These are phyloP conservation scores for Amniataba percoides DNA, from an alignment of 2,797 vertebrate genomes.

Conservation along the genomic window DNA sequence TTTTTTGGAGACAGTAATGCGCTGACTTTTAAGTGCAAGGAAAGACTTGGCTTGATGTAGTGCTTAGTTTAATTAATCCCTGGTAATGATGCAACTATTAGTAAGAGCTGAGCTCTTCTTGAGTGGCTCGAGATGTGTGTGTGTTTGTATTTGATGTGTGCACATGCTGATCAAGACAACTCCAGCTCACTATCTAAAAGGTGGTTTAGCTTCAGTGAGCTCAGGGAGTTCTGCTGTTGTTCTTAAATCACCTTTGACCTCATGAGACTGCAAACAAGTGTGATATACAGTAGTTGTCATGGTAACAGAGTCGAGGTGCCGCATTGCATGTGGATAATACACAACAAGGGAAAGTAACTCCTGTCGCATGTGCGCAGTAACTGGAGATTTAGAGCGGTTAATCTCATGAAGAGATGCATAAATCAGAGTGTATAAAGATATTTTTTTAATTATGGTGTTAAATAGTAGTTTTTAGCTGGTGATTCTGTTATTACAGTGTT, in stretches of 20 bases:
- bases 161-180: conserved; percentile 47
- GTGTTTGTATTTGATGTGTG: conserved; percentile 22
- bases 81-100: conserved; percentile 88
- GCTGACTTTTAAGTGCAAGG: conserved; percentile 61
- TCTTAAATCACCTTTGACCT: conserved; percentile 42
- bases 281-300: conserved; percentile 49
- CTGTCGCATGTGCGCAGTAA: neutral
- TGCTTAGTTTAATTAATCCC: conserved; percentile 87
- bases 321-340: conserved; percentile 4
- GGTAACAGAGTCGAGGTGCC: conserved; percentile 36
- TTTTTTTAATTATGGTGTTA: neutral
- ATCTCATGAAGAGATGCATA: neutral
- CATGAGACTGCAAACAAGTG: conserved; percentile 22
- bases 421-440: neutral
- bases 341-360: neutral
- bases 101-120: conserved; percentile 83
- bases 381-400: conserved; percentile 11
- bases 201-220: conserved; percentile 22
- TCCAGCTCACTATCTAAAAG: conserved; percentile 11
- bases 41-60: conserved; percentile 79
- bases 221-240: conserved; percentile 27
- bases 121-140: conserved; percentile 74
- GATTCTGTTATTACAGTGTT: neutral
- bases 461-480: neutral
- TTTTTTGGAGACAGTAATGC: conserved; percentile 42